Conservation (phyloP, 2,113 vertebrate genomes). For the Peucedramus taeniatus region DNA sequence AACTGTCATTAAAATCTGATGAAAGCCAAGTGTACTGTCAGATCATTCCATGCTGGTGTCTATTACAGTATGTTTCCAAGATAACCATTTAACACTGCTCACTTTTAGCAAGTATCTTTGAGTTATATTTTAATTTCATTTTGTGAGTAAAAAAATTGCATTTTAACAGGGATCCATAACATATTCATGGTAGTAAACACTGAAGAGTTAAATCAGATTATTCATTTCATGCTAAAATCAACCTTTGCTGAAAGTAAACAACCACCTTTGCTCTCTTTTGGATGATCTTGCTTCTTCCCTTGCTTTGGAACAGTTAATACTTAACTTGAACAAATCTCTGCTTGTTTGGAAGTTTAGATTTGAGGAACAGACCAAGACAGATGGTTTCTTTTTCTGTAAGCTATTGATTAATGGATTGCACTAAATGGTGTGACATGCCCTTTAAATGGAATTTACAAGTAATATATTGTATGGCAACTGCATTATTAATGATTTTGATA, state of each 20-base stretch:
- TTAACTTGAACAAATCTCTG: conserved; percentile 9
- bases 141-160: background rate
- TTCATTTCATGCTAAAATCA: conserved; percentile 25
- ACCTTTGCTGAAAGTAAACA: background rate
- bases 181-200: background rate
- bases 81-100: background rate
- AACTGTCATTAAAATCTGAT: background rate
- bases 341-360: conserved; percentile 42
- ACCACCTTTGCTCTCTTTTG: background rate
- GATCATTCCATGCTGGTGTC: background rate
- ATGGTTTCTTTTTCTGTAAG: conserved; percentile 29
- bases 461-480: conserved; percentile 19
- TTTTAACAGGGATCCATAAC: background rate
- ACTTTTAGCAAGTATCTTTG: background rate
- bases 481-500: conserved; percentile 59
- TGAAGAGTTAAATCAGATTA: background rate
- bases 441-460: conserved; percentile 62
- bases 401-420: conserved; percentile 51
- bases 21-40: background rate
- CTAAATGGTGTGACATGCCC: conserved; percentile 39
- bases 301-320: background rate
- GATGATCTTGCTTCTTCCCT: background rate
- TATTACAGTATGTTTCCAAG: background rate
- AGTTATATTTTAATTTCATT: background rate
- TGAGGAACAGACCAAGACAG: conserved; percentile 16